Percentiles rank a stretch among this genome's conserved stretches.
phyloP scores from a whole-genome alignment of 2,113 vertebrate species.

The Leucopsar rothschildi region DNA sequence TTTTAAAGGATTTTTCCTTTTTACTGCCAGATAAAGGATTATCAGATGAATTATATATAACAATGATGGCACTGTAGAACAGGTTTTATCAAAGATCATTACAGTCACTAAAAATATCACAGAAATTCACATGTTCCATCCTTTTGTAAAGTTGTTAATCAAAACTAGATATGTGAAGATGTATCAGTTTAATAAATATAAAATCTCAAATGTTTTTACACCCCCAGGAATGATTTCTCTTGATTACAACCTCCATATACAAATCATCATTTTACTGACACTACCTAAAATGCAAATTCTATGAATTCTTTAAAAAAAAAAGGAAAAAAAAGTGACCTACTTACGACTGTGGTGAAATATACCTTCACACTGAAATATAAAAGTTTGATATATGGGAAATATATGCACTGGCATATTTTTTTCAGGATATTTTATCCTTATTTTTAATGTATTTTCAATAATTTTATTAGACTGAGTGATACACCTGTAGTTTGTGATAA shows the following conservation, averaged over 20 bases:
- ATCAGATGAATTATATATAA: slow-evolving; percentile 19
- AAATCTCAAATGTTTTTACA: not conserved
- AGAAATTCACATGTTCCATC: not conserved
- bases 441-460: not conserved
- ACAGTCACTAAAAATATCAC: slow-evolving; percentile 22
- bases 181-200: not conserved
- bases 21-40: not conserved
- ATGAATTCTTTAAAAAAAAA: not conserved
- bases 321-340: not conserved
- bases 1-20: not conserved
- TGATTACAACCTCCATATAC: not conserved
- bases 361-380: not conserved
- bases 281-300: not conserved
- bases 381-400: not conserved
- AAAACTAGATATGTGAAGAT: not conserved
- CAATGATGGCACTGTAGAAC: not conserved
- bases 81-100: slow-evolving; percentile 34
- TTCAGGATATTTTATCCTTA: not conserved
- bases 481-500: not conserved
- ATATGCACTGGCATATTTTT: not conserved
- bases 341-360: not conserved
- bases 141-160: not conserved
- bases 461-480: not conserved
- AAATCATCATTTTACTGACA: not conserved
- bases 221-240: not conserved